These are phyloP conservation scores for Lypha dubia DNA, from an alignment of 2,888 invertebrate species.

Conservation along the genomic window DNA sequence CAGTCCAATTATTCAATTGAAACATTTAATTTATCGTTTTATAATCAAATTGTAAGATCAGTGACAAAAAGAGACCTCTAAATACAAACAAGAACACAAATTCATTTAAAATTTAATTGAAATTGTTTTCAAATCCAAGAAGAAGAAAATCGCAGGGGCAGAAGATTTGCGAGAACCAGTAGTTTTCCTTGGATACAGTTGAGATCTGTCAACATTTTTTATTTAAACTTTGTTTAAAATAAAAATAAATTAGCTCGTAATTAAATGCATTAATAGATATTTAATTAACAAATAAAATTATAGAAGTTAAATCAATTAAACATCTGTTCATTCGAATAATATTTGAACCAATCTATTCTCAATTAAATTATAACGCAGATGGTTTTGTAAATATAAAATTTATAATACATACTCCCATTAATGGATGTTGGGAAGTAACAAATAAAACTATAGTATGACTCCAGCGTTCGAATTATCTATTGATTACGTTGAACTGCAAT, in stretches of 20 bases:
- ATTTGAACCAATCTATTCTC: constrained; percentile 22
- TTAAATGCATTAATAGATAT: constrained; percentile 42
- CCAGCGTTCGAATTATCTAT: no score
- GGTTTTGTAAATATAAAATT: neutral
- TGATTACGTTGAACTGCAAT: no score
- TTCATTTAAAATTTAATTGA: constrained; percentile 74
- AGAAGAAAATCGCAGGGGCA: neutral
- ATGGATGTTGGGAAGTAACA: neutral
- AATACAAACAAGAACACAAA: constrained; percentile 77
- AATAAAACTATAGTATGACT: no score
- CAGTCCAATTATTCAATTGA: constrained; percentile 75
- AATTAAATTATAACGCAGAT: constrained; percentile 16
- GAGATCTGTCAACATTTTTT: constrained; percentile 43
- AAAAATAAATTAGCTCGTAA: constrained; percentile 61
- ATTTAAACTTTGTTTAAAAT: constrained; percentile 49
- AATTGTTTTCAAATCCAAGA: constrained; percentile 47
- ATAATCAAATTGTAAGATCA: constrained; percentile 82
- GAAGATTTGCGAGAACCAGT: neutral
- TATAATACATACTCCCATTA: neutral
- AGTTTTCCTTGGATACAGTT: neutral
- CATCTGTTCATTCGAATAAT: constrained; percentile 46
- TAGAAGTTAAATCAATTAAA: constrained; percentile 40
- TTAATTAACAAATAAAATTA: constrained; percentile 40
- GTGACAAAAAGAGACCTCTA: constrained; percentile 66
- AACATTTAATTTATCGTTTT: constrained; percentile 77